A percentile compares a stretch with the other conserved stretches of the same genome.
These are phyloP conservation scores for Scaptomyza caliginosa DNA, from an alignment of 2,888 invertebrate species.

Conservation along the genomic window DNA sequence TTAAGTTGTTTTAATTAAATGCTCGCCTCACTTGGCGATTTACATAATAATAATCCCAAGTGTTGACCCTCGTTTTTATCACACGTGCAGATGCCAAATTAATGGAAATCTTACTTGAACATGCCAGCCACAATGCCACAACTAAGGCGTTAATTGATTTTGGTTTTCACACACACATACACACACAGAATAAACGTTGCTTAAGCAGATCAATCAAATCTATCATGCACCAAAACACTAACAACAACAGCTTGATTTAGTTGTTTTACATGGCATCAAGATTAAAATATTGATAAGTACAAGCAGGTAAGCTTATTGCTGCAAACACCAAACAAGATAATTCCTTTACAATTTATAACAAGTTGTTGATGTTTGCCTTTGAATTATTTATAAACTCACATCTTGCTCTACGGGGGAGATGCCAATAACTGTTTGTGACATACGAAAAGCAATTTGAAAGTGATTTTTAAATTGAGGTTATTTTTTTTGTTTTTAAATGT, in stretches of 20 bases:
- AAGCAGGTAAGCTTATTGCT: not conserved
- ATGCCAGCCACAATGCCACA: constrained; percentile 7
- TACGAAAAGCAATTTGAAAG: not conserved
- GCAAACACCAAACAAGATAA: not conserved
- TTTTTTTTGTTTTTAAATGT: no score
- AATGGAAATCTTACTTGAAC: not conserved
- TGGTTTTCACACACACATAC: constrained; percentile 1
- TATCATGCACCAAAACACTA: not conserved
- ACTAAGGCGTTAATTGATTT: constrained; percentile 25
- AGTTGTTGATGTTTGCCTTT: not conserved
- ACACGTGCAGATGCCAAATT: constrained; percentile 18
- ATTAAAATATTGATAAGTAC: not conserved
- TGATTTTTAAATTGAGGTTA: not conserved
- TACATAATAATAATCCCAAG: constrained; percentile 61
- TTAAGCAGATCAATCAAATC: constrained; percentile 1
- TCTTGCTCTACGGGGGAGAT: no score
- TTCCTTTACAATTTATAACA: not conserved
- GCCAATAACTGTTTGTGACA: not conserved
- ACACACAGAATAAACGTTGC: not conserved
- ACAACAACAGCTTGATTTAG: not conserved
- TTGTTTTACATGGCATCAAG: not conserved
- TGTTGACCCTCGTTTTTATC: constrained; percentile 1
- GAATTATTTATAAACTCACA: not conserved
- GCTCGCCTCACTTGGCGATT: constrained; percentile 28
- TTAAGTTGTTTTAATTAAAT: constrained; percentile 61